Base-by-base conservation (phyloP, 2,797 vertebrate genomes). In the Centroberyx gerrardi region DNA sequence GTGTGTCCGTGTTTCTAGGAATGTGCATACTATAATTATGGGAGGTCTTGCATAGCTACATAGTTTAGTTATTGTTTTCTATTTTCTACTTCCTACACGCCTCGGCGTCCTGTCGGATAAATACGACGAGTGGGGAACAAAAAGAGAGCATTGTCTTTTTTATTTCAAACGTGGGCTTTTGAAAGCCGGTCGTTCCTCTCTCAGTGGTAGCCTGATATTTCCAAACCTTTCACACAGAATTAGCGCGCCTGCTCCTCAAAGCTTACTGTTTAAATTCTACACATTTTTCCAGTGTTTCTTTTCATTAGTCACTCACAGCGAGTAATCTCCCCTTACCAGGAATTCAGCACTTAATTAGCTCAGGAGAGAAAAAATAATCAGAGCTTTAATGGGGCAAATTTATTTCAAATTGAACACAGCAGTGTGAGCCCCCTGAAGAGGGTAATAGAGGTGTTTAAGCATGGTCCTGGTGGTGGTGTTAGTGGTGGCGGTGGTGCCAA, bases 271-370 rank as follows among this genome's bases (percentile, higher is more conserved):
- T 76, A 64, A 87, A 83, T 85, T 84, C 75, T 80, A 74, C 82
- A 81, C 79, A 83, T 81, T 87, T 71, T 88, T 88, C 77, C 81
- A 71, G 64, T 83, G 80, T 89, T 93, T 90, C 76, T 83, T 91
- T 85, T 90, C 86, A 89, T 91, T 85, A 91, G 67, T 77, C 56
- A 13, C 81, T 83, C 85, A 55, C 83, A 69, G 83, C 66, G 70
- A 70, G 83, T 87, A 87, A 89, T 89, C 85, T 92, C 87, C 59
- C 80, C 81, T 91, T 78, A 82, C 85, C 82, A 87, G 80, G 88
- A 87, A 92, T 88, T 86, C 88, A 81, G 84, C 85, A 83, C 89
- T 90, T 91, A 90, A 92, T 94, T 93, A 89, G 82, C 80, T 79
- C 69, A 44, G 60, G 74, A 64, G 69, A 86, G 76, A 81, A 86